Base-by-base conservation (phyloP, 2,113 vertebrate species). In the Nothobranchius kuhntae region DNA sequence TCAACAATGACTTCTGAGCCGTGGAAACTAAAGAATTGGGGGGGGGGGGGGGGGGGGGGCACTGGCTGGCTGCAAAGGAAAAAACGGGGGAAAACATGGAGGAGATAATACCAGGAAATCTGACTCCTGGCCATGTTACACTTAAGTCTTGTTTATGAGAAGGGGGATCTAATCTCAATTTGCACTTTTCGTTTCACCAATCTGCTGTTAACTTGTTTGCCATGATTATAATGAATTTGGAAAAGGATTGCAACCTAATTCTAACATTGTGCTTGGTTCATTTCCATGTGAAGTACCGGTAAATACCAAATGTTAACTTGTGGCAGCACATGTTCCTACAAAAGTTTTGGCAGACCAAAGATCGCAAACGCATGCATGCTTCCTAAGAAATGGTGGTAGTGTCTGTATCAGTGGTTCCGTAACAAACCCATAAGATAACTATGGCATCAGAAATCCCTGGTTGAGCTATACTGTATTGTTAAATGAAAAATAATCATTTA, bases 71-170 rank as follows among this genome's bases (percentile, higher is more conserved):
- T 65, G 81, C 70, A 75, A 69, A 88, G 87, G 78, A 85, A 87
- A 91, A 86, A 88, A 86, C 72, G 6, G 83, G 86, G 78, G 88
- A 87, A 91, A 87, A 73, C 83, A 91, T 77, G 55, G 86, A 81
- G 79, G 82, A 79, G 85, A 91, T 88, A 93, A 91, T 87, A 89
- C 82, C 81, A 88, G 89, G 91, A 92, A 92, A 93, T 82, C 86
- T 86, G 91, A 93, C 78, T 92, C 90, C 89, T 71, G 83, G 59
- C 77, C 58, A 70, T 86, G 81, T 83, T 82, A 83, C 83, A 89
- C 81, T 86, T 82, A 81, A 73, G 77, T 86, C 60, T 86, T 88
- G 87, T 90, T 82, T 89, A 80, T 84, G 77, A 83, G 83, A 61
- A 82, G 83, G 78, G 78, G 83, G 68, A 51, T 85, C 65, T 75